Percentiles rank a stretch among this genome's conserved stretches.
Conservation (phyloP, 2,113 vertebrate species). For the Sander lucioperca region DNA sequence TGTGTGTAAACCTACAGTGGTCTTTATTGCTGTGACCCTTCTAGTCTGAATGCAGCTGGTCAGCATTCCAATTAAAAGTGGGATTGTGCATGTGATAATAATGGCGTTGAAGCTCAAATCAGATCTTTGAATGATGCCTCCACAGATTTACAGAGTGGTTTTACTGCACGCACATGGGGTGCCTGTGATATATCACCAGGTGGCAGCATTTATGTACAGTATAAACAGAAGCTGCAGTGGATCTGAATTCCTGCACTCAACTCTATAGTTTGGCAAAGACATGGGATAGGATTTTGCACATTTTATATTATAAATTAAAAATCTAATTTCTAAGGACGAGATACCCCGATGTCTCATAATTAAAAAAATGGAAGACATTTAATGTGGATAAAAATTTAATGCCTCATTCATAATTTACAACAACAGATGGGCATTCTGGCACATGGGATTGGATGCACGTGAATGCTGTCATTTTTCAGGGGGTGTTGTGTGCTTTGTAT, state of each 20-base stretch:
- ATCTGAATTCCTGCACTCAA: conserved; percentile 53
- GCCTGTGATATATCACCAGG: conserved; percentile 78
- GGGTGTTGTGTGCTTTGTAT: conserved; percentile 66
- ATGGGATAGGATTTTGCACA: conserved; percentile 12
- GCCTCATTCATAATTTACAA: conserved; percentile 86
- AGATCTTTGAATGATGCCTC: conserved; percentile 25
- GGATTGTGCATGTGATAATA: conserved; percentile 56
- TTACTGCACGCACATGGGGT: conserved; percentile 48
- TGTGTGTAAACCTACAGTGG: conserved; percentile 40
- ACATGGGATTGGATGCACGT: conserved; percentile 64
- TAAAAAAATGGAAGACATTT: conserved; percentile 85
- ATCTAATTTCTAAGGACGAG: conserved; percentile 63
- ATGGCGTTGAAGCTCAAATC: conserved; percentile 12
- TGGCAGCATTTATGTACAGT: conserved; percentile 84
- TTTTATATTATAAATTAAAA: conserved; percentile 51
- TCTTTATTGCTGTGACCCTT: conserved; percentile 72
- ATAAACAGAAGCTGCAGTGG: conserved; percentile 42
- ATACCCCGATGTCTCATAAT: conserved; percentile 80
- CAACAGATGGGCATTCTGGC: conserved; percentile 84
- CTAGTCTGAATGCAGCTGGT: conserved; percentile 60
- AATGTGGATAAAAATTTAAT: conserved; percentile 84
- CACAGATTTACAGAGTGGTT: conserved; percentile 34
- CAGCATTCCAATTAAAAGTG: conserved; percentile 62
- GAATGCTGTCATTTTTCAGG: conserved; percentile 57
- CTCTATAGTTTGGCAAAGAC: conserved; percentile 3